Conservation (phyloP, 2,113 vertebrate species). For the Gila orcuttii region DNA sequence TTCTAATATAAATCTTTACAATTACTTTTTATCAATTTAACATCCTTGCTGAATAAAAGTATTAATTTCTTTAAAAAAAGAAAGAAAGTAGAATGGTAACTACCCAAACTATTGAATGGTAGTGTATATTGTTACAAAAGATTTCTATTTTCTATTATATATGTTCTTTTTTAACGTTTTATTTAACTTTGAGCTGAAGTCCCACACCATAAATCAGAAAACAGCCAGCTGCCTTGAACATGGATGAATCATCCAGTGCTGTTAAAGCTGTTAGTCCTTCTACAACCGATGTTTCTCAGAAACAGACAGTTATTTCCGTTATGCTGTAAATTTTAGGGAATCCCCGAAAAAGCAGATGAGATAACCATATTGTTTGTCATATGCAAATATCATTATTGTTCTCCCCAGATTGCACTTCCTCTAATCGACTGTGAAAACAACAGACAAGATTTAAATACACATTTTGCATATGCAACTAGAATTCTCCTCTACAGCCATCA, state of each 20-base stretch:
- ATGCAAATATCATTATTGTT: not conserved
- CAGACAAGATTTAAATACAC: conserved; percentile 2
- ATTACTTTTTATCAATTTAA: no score
- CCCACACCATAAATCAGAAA: not conserved
- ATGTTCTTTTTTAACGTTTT: no score
- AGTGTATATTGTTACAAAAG: no score
- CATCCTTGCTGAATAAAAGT: no score
- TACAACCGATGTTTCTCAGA: not conserved
- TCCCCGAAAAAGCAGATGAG: conserved; percentile 2
- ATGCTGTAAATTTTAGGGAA: not conserved
- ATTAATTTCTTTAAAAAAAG: no score
- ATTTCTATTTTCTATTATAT: no score
- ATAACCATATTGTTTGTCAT: not conserved
- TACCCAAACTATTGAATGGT: no score
- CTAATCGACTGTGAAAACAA: not conserved
- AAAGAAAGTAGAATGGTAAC: no score
- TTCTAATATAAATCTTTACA: no score
- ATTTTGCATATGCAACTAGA: not conserved
- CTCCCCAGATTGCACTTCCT: not conserved
- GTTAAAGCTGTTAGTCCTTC: conserved; percentile 17
- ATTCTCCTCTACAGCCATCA: not conserved
- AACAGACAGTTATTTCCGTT: conserved; percentile 22
- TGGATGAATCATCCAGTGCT: not conserved
- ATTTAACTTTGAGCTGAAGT: not conserved
- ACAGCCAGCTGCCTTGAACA: not conserved